Percentiles rank a stretch among this genome's conserved stretches.
Conservation (phyloP, 2,797 vertebrate species). For the Sebastes dallii region DNA sequence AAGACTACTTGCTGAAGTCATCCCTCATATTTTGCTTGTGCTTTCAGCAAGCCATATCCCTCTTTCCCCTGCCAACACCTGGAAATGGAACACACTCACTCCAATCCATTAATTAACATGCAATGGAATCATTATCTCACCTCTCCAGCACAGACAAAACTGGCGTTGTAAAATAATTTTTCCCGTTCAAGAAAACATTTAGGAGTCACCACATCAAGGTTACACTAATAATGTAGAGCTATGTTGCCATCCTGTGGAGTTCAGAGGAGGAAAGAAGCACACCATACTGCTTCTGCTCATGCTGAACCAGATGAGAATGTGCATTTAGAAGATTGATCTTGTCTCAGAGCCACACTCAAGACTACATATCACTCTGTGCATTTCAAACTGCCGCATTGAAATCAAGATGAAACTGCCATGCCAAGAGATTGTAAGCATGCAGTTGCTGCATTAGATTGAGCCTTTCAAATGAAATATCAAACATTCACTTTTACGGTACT, state of each 20-base stretch:
- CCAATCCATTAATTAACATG: constrained; percentile 52
- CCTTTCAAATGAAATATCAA: not conserved
- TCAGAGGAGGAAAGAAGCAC: constrained; percentile 39
- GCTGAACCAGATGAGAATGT: constrained; percentile 13
- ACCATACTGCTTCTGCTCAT: constrained; percentile 16
- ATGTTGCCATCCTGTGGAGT: constrained; percentile 72
- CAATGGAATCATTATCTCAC: constrained; percentile 43
- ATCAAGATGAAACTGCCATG: not conserved
- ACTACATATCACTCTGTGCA: not conserved
- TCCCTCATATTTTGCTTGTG: not conserved
- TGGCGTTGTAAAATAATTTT: constrained; percentile 5
- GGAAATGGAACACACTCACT: constrained; percentile 24
- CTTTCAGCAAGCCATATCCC: constrained; percentile 24
- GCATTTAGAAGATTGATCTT: not conserved
- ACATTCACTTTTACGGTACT: not conserved
- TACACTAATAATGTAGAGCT: constrained; percentile 57
- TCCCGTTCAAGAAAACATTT: constrained; percentile 21
- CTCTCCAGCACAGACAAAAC: constrained; percentile 30
- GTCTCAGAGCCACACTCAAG: not conserved
- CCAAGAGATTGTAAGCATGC: not conserved
- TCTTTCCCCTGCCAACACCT: constrained; percentile 33
- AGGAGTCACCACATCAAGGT: constrained; percentile 42
- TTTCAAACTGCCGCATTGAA: not conserved
- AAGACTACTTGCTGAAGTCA: not conserved
- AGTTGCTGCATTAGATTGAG: not conserved